A percentile compares a stretch with the other conserved stretches of the same genome.
Evolutionary conservation across 2,888 invertebrate genomes (phyloP).

Genomic region (Lasioglossum zephyrum): DNA sequence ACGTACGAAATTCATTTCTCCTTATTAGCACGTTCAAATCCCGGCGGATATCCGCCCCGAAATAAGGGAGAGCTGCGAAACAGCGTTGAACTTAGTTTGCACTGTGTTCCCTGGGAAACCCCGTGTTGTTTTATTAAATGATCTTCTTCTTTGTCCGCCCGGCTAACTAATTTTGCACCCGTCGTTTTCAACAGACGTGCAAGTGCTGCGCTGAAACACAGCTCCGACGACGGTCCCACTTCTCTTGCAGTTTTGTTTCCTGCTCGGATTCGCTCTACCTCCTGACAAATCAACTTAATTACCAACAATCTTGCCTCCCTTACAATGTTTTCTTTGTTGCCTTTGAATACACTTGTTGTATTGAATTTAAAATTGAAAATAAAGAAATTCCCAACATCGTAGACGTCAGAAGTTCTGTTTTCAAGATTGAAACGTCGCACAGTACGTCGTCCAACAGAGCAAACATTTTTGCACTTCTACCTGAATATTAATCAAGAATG

Average conservation of each 20-base stretch:
- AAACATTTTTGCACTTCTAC: too few species aligned
- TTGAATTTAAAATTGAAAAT: too few species aligned
- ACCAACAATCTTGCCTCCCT: neutral
- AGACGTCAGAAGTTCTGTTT: too few species aligned
- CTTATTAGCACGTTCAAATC: neutral
- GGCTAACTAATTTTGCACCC: constrained; percentile 19
- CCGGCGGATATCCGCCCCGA: neutral
- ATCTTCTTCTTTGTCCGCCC: constrained; percentile 4
- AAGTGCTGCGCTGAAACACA: neutral
- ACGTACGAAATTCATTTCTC: neutral
- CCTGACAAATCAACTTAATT: neutral
- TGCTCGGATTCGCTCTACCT: neutral
- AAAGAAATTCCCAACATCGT: too few species aligned
- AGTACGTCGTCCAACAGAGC: too few species aligned
- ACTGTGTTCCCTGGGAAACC: constrained; percentile 7
- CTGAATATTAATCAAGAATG: too few species aligned
- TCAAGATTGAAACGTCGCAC: too few species aligned
- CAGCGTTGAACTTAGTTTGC: constrained; percentile 21
- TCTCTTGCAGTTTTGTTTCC: constrained; percentile 1
- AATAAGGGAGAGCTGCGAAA: constrained; percentile 7
- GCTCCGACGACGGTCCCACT: neutral
- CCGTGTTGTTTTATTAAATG: constrained; percentile 30
- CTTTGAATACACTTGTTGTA: too few species aligned
- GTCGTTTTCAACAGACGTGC: neutral
- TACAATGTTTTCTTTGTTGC: too few species aligned